Evolutionary conservation across 2,797 vertebrate genomes (phyloP).

Genomic region (Rhinoraja longicauda): DNA sequence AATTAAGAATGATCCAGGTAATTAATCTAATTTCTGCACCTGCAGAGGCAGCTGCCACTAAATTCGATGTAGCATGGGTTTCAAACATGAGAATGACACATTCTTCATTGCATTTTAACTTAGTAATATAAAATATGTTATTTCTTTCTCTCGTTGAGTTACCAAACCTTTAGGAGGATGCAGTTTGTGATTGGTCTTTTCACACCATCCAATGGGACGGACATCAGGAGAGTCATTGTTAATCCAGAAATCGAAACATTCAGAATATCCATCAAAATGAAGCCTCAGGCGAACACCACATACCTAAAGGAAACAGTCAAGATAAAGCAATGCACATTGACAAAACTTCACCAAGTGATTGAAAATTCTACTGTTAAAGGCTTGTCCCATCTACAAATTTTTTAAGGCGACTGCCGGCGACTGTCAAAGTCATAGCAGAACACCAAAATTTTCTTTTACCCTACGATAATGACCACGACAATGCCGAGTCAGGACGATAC

Average conservation of each 20-base stretch:
- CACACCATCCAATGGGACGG: slow-evolving; percentile 71
- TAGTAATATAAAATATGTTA: background rate
- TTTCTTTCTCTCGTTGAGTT: background rate
- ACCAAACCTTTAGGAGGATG: slow-evolving; percentile 73
- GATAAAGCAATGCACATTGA: background rate
- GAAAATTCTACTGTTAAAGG: no score
- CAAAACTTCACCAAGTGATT: no score
- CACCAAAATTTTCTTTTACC: no score
- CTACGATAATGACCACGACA: no score
- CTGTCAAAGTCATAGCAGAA: no score
- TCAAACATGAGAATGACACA: background rate
- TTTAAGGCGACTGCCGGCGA: no score
- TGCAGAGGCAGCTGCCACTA: background rate
- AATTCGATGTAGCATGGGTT: background rate
- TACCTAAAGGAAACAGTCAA: slow-evolving; percentile 54
- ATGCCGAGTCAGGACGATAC: no score
- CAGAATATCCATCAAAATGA: slow-evolving; percentile 76
- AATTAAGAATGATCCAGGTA: background rate
- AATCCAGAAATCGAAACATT: slow-evolving; percentile 83
- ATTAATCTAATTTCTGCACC: background rate
- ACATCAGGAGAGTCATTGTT: slow-evolving; percentile 76
- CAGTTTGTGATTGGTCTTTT: slow-evolving; percentile 66
- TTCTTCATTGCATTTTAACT: background rate
- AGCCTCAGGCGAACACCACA: slow-evolving; percentile 73
- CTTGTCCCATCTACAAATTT: no score